Base-by-base conservation (phyloP, 2,797 vertebrate genomes). In the Pangasius djambal region DNA sequence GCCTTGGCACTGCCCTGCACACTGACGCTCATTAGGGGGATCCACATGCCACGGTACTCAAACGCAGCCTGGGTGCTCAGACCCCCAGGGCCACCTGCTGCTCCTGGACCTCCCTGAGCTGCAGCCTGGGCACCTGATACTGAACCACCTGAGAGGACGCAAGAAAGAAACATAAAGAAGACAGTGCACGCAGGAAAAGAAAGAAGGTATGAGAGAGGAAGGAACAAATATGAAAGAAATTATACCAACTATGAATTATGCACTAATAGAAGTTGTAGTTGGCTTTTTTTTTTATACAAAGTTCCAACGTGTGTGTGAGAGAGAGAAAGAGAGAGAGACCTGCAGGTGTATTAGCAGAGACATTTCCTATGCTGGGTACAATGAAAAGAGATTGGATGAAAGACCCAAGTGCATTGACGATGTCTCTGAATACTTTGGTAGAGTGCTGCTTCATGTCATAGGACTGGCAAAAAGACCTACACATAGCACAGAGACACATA, bases 371-470 rank as follows among this genome's bases (percentile, higher is more conserved):
- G 75, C 95, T 97, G 87, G 98, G 97, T 75, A 97, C 95, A 78
- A 99, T 98, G 94, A 99, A 99, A 1, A 99, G 96, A 0, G 98
- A 99, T 94, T 99, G 98, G 92, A 99, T 99, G 92, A 99, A 99
- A 93, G 99, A 99, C 9, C 99, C 99, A 90, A 99, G 92, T 0
- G 98, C 98, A 44, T 99, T 99, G 90, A 99, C 98, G 44, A 99
- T 99, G 94, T 99, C 99, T 94, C 99, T 95, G 92, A 99, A 99
- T 85, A 99, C 98, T 95, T 99, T 99, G 75, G 99, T 99, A 91
- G 99, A 99, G 95, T 99, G 99, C 86, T 97, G 98, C 93, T 99
- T 99, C 99, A 99, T 99, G 93, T 99, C 99, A 63, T 99, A 99
- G 0, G 98, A 99, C 91, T 99, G 98, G 92, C 99, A 99, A 94